Evolutionary conservation across 1,140 invertebrate species (phyloP), one percentile per base, ranked within the genome.

Genomic region (Achatina immaculata): DNA sequence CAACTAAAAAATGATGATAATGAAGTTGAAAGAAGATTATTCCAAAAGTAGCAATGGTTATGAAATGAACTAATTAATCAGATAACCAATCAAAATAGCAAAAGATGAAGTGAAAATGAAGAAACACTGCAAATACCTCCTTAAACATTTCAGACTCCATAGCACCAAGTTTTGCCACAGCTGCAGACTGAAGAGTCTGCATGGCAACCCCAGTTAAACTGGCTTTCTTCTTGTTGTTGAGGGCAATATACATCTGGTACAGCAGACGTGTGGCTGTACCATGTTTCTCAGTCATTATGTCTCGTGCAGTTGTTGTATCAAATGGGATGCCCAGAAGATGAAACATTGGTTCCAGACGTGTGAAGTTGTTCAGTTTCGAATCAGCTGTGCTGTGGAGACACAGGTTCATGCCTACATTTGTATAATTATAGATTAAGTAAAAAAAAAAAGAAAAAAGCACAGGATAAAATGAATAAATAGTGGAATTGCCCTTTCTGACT

Each of bases 351-450:
- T 91, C 90, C 72, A 92, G 65, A 31, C 91, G 84, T 36, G 88
- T 91, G 77, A 92, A 91, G 82, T 92, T 92, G 81, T 91, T 91
- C 77, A 92, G 88, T 83, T 91, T 91, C n/a, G 90, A 89, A 76
- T 91, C 90, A 62, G 89, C 81, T 36, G 90, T 89, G 69, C 90
- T 92, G 78, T n/a, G n/a, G n/a, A 58, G 78, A 83, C 80, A 68
- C 31, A 34, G 34, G 55, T 42, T 38, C 58, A n/a, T n/a, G n/a
- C n/a, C n/a, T n/a, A n/a, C n/a, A n/a, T n/a, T n/a, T n/a, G n/a
- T n/a, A n/a, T 55, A 55, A 55, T n/a, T 55, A 55, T 14, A 55
- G n/a, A 55, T 55, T 16, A 55, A 55, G n/a, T 55, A 55, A 55
- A 55, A 55, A 55, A 55, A 55, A 16, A 55, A 55, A 55, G n/a